These are phyloP conservation scores for Knipowitschia caucasica DNA, from an alignment of 2,797 vertebrate genomes.

Conservation along the genomic window DNA sequence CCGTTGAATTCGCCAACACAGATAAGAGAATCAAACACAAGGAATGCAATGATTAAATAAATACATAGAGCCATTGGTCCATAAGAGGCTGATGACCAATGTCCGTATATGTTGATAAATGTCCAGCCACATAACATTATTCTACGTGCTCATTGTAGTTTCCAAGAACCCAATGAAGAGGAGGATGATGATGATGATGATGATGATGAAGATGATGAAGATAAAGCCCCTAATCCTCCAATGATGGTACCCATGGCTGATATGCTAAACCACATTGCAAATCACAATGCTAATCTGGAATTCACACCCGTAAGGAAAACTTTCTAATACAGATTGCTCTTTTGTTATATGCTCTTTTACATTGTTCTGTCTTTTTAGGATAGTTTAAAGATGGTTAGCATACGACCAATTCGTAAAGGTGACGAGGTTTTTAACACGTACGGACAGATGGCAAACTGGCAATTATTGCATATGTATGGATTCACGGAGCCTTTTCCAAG, in stretches of 20 bases:
- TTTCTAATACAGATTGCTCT: background rate
- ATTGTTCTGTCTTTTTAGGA: conserved; percentile 66
- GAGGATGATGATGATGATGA: conserved; percentile 63
- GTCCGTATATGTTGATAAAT: no score
- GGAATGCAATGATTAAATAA: no score
- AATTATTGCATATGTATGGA: conserved; percentile 96
- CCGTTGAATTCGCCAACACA: no score
- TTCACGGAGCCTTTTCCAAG: conserved; percentile 83
- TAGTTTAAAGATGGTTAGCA: conserved; percentile 85
- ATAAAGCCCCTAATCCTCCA: conserved; percentile 78
- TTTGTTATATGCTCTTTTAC: background rate
- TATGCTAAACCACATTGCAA: conserved; percentile 89
- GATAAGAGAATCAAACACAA: no score
- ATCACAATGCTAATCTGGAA: conserved; percentile 90
- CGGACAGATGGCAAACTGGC: conserved; percentile 93
- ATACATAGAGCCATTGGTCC: no score
- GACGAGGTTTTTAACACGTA: conserved; percentile 96
- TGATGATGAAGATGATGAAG: conserved; percentile 76
- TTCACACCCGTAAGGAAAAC: conserved; percentile 80
- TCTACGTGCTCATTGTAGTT: conserved; percentile 69
- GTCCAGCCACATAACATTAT: no score
- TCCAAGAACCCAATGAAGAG: conserved; percentile 84
- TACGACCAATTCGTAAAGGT: conserved; percentile 74
- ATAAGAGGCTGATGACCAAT: no score
- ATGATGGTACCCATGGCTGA: conserved; percentile 98